Evolutionary conservation across 2,888 invertebrate genomes (phyloP).

Genomic region (Fragum fragum): DNA sequence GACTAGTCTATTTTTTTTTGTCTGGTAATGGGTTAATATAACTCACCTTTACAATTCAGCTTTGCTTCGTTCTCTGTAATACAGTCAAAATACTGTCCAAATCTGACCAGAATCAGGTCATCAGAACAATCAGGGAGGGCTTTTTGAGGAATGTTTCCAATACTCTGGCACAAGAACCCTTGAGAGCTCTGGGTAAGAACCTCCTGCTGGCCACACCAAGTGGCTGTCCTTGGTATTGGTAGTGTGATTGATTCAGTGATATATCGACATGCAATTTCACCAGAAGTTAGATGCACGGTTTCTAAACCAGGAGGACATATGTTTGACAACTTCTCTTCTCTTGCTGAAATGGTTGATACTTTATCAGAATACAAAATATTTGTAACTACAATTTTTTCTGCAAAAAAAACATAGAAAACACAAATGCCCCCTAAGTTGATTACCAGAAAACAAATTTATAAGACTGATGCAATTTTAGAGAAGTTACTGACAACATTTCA

Average conservation of each 20-base stretch:
- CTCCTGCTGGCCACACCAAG: neutral
- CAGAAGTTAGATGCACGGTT: conserved; percentile 16
- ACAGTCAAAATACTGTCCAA: neutral
- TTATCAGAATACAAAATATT: too few relatives aligned
- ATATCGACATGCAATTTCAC: conserved; percentile 8
- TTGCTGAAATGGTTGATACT: too few relatives aligned
- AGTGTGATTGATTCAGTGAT: neutral
- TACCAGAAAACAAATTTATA: too few relatives aligned
- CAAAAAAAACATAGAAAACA: too few relatives aligned
- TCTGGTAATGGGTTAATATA: neutral
- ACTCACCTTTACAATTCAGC: conserved; percentile 1
- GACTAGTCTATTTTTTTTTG: too few relatives aligned
- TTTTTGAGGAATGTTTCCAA: neutral
- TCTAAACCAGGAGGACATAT: conserved; percentile 53
- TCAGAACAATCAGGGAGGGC: neutral
- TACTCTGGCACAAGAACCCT: conserved; percentile 8
- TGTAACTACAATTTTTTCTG: too few relatives aligned
- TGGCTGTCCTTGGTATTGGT: neutral
- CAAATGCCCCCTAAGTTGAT: too few relatives aligned
- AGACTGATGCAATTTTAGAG: too few relatives aligned
- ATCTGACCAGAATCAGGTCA: conserved; percentile 10
- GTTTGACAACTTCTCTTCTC: neutral
- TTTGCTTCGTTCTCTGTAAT: conserved; percentile 7
- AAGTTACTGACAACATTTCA: too few relatives aligned
- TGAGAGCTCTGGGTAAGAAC: neutral